Percentiles rank a stretch among this genome's conserved stretches.
These are phyloP conservation scores for Rhinichthys klamathensis DNA, from an alignment of 2,113 vertebrate species.

Conservation along the genomic window DNA sequence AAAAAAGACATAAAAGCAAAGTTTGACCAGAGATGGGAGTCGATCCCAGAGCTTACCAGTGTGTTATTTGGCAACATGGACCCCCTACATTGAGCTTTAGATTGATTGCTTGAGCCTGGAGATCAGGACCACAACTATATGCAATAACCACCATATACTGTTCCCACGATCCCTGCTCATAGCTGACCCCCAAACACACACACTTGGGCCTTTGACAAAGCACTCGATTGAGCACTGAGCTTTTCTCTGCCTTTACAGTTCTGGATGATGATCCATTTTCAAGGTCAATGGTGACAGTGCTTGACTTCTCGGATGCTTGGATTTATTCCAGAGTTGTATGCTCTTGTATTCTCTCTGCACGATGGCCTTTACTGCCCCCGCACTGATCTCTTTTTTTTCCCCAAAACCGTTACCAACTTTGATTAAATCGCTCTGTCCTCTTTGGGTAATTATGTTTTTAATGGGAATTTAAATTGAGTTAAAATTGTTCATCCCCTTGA, in stretches of 20 bases:
- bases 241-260: slow-evolving; percentile 1
- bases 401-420: not conserved
- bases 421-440: slow-evolving; percentile 38
- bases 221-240: not conserved
- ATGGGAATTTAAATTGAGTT: slow-evolving; percentile 32
- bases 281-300: slow-evolving; percentile 4
- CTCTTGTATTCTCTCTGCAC: not conserved
- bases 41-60: not conserved
- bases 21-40: not conserved
- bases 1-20: slow-evolving; percentile 22
- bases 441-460: slow-evolving; percentile 34
- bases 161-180: slow-evolving; percentile 23
- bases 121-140: slow-evolving; percentile 19
- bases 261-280: not conserved
- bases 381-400: not conserved
- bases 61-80: slow-evolving; percentile 1
- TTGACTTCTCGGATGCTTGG: slow-evolving; percentile 10
- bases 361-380: not conserved
- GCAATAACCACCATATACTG: not conserved
- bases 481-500: slow-evolving; percentile 18
- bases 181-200: not conserved
- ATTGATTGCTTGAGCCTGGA: slow-evolving; percentile 32
- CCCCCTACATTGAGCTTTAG: not conserved
- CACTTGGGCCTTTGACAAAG: not conserved
- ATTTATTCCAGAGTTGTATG: not conserved